Base-by-base conservation (phyloP, 1,140 invertebrate genomes). In the Nephila pilipes region DNA sequence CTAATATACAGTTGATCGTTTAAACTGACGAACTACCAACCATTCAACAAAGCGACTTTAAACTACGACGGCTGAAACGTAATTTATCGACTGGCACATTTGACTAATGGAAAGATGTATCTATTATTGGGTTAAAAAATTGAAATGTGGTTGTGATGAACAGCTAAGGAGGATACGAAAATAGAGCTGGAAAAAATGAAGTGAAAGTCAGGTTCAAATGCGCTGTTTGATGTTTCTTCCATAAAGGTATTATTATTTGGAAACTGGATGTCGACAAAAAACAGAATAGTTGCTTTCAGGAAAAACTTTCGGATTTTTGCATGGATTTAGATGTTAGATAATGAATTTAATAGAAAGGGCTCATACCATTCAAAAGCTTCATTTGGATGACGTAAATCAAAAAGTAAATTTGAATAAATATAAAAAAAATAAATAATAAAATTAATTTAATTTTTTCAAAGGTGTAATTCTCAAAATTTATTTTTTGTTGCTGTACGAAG, bases 11-110 rank as follows among this genome's bases (percentile, higher is more conserved):
- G 81, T 83, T 57, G 81, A 83, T 83, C 81, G 55, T 83, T 83
- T 83, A 25, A 83, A 57, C 25, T 8, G 25, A 46, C 12, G 6
- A 10, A 46, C 6, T 46, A 46, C 46, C 46, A 83, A 57, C 25
- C n/a, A 25, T 55, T n/a, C 38, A 83, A n/a, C 46, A 83, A 22
- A 54, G n/a, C n/a, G n/a, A 22, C 29, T 83, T 83, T 83, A 83
- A 54, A 83, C n/a, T 18, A 22, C 81, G 36, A 55, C 81, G 55
- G 55, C 55, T 83, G 55, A 83, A 83, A 55, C 10, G 81, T 83
- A 83, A 83, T 83, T 83, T 83, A 83, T 83, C 54, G 54, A 83
- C n/a, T 83, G 46, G 81, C 38, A 14, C 69, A 75, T n/a, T 75
- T 75, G 69, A 75, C 69, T 75, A 75, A 75, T 75, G 69, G 69